Conservation (phyloP, 23 tunicate species). For the Halocynthia aurantium region DNA sequence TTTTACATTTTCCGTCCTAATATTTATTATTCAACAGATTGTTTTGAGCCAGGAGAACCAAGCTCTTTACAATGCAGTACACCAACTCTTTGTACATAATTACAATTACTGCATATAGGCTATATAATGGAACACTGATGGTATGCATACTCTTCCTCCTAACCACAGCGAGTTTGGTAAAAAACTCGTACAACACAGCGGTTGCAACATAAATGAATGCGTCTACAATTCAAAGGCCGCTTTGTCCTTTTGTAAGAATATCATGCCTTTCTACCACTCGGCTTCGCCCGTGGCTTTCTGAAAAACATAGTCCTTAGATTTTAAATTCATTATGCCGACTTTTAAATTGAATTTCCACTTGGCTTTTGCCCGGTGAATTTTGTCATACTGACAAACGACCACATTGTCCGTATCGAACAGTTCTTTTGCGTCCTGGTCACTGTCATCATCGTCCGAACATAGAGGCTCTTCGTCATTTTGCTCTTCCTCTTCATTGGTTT, state of each 20-base stretch:
- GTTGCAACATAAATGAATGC: too few species aligned
- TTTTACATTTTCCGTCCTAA: too few species aligned
- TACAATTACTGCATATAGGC: too few species aligned
- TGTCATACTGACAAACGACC: constrained; percentile 98
- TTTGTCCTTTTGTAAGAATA: not conserved
- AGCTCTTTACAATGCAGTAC: too few species aligned
- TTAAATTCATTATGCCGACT: constrained; percentile 95
- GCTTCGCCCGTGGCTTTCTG: constrained; percentile 99
- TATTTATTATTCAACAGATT: too few species aligned
- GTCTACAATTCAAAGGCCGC: too few species aligned
- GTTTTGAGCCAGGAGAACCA: too few species aligned
- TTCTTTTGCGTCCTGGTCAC: constrained; percentile 80
- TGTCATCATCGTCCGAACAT: constrained; percentile 57
- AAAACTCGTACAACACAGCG: too few species aligned
- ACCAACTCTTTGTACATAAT: too few species aligned
- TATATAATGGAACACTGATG: too few species aligned
- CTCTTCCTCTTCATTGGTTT: constrained; percentile 10
- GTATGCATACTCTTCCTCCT: too few species aligned
- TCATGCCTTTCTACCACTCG: constrained; percentile 60
- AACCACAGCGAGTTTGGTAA: too few species aligned
- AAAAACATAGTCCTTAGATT: constrained; percentile 93
- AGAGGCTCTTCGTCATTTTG: constrained; percentile 46
- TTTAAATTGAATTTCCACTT: constrained; percentile 92
- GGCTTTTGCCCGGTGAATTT: constrained; percentile 88
- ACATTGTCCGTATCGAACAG: constrained; percentile 94